Conservation (phyloP, 2,888 invertebrate genomes). For the Drosophila ezoana region DNA sequence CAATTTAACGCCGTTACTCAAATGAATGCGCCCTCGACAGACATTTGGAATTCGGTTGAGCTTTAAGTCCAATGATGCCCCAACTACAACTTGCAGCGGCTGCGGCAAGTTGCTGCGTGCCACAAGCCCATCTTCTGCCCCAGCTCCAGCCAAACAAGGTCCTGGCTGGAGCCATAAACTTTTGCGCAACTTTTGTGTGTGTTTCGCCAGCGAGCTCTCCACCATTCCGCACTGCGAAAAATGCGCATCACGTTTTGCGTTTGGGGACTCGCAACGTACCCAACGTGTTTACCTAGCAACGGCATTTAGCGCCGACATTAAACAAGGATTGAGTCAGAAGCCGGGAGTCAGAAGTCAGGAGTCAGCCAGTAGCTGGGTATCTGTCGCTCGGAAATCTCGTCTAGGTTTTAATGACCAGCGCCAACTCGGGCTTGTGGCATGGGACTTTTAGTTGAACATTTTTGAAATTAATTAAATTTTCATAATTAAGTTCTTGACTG, state of each 20-base stretch:
- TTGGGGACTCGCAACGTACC: conserved; percentile 58
- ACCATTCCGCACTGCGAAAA: conserved; percentile 67
- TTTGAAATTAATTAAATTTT: conserved; percentile 39
- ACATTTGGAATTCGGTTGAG: conserved; percentile 53
- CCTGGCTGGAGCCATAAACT: conserved; percentile 63
- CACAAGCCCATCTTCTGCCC: background rate
- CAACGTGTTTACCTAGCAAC: conserved; percentile 70
- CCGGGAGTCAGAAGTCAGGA: conserved; percentile 3
- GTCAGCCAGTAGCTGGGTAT: background rate
- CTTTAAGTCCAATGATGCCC: conserved; percentile 49
- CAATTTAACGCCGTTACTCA: conserved; percentile 65
- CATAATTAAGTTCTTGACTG: conserved; percentile 28
- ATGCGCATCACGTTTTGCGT: conserved; percentile 80
- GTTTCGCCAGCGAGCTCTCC: conserved; percentile 13
- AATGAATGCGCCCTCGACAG: conserved; percentile 58
- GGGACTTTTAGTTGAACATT: conserved; percentile 13
- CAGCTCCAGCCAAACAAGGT: conserved; percentile 4
- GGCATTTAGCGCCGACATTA: conserved; percentile 67
- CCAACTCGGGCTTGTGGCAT: background rate
- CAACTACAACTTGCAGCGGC: conserved; percentile 16
- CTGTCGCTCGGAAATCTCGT: conserved; percentile 6
- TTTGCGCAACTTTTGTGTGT: conserved; percentile 66
- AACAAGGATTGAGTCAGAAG: conserved; percentile 41
- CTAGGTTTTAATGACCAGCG: conserved; percentile 49
- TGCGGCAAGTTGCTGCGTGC: too few relatives aligned